Conservation (phyloP, 2,888 invertebrate genomes). For the Lasioglossum pauxillum region DNA sequence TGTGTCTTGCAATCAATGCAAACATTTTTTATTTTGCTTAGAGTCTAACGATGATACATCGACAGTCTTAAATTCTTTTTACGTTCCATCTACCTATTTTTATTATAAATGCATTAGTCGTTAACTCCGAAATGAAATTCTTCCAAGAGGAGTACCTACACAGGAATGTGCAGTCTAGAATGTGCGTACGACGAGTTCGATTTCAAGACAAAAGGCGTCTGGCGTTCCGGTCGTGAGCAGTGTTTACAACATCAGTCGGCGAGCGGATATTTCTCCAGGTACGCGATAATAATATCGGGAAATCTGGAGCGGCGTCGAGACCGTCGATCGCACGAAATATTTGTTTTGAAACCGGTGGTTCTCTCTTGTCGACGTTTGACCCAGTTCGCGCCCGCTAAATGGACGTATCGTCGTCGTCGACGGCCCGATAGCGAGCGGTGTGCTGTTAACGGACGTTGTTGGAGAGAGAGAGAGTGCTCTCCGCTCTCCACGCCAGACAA, state of each 20-base stretch:
- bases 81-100: too few species aligned
- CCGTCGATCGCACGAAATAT: constrained; percentile 14
- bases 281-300: neutral
- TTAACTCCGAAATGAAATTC: neutral
- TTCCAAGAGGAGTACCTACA: neutral
- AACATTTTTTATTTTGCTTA: too few species aligned
- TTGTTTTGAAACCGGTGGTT: constrained; percentile 12
- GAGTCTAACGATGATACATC: too few species aligned
- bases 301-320: neutral
- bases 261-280: neutral
- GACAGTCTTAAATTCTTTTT: too few species aligned
- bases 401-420: constrained; percentile 14
- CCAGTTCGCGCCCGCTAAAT: constrained; percentile 4
- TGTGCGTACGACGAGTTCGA: neutral
- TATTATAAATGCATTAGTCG: neutral
- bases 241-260: neutral
- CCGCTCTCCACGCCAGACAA: constrained; percentile 39
- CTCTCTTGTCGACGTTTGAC: constrained; percentile 18
- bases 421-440: neutral
- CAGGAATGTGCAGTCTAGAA: neutral
- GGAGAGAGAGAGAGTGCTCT: neutral
- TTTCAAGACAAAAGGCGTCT: neutral
- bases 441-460: constrained; percentile 11
- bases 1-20: too few species aligned
- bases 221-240: neutral